Conservation (phyloP, 2,113 vertebrate species). For the Litocranius walleri region DNA sequence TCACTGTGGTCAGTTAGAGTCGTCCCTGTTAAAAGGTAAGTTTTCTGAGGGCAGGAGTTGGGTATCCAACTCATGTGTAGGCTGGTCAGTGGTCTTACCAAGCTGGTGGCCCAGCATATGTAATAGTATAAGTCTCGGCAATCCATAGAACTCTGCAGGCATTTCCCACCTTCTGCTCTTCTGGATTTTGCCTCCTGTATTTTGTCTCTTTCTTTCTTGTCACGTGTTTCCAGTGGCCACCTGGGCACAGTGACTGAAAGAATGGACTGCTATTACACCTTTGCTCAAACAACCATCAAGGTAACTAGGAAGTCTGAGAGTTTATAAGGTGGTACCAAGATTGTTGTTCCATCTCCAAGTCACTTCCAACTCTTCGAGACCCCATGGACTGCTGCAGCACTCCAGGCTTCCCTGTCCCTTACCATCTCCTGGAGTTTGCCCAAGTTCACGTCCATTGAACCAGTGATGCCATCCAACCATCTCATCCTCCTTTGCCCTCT, state of each 20-base stretch:
- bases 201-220: background rate
- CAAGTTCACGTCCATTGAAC: background rate
- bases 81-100: background rate
- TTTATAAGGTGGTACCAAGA: background rate
- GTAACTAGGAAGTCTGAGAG: background rate
- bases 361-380: background rate
- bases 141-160: background rate
- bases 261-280: background rate
- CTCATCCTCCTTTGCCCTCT: background rate
- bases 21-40: background rate
- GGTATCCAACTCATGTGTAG: background rate
- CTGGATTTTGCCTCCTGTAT: background rate
- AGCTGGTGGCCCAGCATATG: background rate
- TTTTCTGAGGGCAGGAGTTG: background rate
- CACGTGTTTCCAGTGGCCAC: background rate
- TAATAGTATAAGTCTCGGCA: background rate
- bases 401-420: background rate
- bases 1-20: background rate
- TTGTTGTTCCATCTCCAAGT: background rate
- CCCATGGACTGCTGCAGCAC: background rate
- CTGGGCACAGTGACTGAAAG: background rate
- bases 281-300: background rate
- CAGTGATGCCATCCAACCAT: background rate
- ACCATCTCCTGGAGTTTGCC: background rate
- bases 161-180: background rate